Percentiles rank a stretch among this genome's conserved stretches.
These are phyloP conservation scores for Galeruca laticollis DNA, from an alignment of 2,888 invertebrate genomes.

Conservation along the genomic window DNA sequence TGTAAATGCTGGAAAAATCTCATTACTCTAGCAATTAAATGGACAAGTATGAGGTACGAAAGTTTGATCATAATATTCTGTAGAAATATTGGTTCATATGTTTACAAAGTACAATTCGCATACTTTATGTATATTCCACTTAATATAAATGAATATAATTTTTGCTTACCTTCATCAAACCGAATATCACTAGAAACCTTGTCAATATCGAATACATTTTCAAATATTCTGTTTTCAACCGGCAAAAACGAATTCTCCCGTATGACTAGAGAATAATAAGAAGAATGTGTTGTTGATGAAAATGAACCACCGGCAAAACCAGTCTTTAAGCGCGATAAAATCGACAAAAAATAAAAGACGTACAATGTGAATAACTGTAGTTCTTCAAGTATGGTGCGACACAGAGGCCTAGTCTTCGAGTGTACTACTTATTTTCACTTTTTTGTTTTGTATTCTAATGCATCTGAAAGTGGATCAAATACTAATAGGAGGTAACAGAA, in stretches of 20 bases:
- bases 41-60: too few relatives aligned
- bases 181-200: constrained; percentile 5
- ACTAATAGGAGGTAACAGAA: not conserved
- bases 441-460: constrained; percentile 23
- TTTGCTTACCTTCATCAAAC: not conserved
- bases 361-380: constrained; percentile 38
- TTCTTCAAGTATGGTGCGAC: constrained; percentile 35
- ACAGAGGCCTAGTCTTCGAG: constrained; percentile 30
- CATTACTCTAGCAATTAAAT: too few relatives aligned
- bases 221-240: not conserved
- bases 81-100: not conserved
- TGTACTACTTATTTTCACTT: constrained; percentile 30
- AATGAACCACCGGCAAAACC: constrained; percentile 34
- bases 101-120: not conserved
- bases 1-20: too few relatives aligned
- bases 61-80: too few relatives aligned
- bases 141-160: not conserved
- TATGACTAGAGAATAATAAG: constrained; percentile 24
- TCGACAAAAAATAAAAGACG: constrained; percentile 30
- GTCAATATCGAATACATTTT: not conserved
- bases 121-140: not conserved
- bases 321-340: constrained; percentile 38
- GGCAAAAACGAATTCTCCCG: constrained; percentile 11
- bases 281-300: constrained; percentile 25
- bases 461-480: constrained; percentile 18